These are phyloP conservation scores for Apodemus sylvaticus DNA, from an alignment of 2,113 vertebrate species.

Conservation along the genomic window DNA sequence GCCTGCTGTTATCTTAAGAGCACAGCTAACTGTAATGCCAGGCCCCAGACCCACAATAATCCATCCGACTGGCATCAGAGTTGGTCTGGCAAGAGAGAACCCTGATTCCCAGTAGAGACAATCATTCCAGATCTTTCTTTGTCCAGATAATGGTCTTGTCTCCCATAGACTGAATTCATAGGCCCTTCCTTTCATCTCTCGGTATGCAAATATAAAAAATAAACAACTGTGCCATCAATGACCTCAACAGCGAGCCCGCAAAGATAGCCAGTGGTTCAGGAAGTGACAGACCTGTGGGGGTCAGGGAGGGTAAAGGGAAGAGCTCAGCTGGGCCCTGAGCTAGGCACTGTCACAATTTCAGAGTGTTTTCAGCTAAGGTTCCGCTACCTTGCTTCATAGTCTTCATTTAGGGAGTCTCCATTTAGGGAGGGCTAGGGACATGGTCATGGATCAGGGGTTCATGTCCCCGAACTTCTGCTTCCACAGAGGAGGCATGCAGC, in stretches of 20 bases:
- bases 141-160: background rate
- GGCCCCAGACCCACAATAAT: background rate
- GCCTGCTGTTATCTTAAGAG: background rate
- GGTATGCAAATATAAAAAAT: background rate
- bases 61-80: background rate
- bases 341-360: background rate
- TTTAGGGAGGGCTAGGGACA: background rate
- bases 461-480: accelerated
- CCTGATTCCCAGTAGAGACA: too few species aligned
- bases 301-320: background rate
- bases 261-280: background rate
- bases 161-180: accelerated
- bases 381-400: background rate
- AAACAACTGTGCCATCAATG: background rate
- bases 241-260: too few species aligned
- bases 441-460: background rate
- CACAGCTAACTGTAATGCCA: background rate
- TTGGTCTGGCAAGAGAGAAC: background rate
- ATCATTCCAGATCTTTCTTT: background rate
- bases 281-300: accelerated
- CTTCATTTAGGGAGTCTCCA: background rate
- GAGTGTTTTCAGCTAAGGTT: background rate
- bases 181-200: background rate
- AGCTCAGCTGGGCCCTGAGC: background rate
- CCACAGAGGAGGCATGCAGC: background rate